A percentile compares a stretch with the other conserved stretches of the same genome.
Evolutionary conservation across 2,113 vertebrate species (phyloP).

Genomic region (Bubalus kerabau): DNA sequence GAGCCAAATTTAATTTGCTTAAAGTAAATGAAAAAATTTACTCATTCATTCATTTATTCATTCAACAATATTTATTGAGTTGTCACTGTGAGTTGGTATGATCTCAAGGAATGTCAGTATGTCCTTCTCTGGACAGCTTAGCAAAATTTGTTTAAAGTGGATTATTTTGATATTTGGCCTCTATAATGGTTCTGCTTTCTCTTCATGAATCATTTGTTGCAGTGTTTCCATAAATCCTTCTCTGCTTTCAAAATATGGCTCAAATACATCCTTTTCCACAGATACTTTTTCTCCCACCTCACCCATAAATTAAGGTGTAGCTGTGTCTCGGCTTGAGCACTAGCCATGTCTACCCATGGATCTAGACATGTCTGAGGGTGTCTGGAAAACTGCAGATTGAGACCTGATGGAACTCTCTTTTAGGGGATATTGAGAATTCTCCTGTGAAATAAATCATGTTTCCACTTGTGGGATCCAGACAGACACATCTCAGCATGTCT

Average conservation of each 20-base stretch:
- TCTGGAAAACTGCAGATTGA: background rate
- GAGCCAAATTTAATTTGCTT: slow-evolving; percentile 27
- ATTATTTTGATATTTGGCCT: background rate
- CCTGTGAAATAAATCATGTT: slow-evolving; percentile 37
- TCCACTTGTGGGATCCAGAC: background rate
- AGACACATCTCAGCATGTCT: background rate
- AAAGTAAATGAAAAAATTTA: background rate
- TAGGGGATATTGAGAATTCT: background rate
- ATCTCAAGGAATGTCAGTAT: background rate
- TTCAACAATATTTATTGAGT: background rate
- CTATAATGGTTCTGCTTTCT: background rate
- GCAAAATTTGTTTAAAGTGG: slow-evolving; percentile 18
- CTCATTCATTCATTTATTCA: background rate
- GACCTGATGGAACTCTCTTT: background rate
- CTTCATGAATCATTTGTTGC: background rate
- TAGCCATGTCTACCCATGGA: background rate
- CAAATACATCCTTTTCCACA: background rate
- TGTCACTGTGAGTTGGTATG: background rate
- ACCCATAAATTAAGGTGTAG: background rate
- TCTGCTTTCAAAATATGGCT: slow-evolving; percentile 27
- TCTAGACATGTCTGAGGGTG: background rate
- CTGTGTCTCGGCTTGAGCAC: background rate
- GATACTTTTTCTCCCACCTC: background rate
- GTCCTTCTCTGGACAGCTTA: background rate
- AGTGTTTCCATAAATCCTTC: background rate